Percentiles rank a stretch among this genome's conserved stretches.
phyloP scores from a whole-genome alignment of 1,140 invertebrate genomes.

The Drosophila lini region DNA sequence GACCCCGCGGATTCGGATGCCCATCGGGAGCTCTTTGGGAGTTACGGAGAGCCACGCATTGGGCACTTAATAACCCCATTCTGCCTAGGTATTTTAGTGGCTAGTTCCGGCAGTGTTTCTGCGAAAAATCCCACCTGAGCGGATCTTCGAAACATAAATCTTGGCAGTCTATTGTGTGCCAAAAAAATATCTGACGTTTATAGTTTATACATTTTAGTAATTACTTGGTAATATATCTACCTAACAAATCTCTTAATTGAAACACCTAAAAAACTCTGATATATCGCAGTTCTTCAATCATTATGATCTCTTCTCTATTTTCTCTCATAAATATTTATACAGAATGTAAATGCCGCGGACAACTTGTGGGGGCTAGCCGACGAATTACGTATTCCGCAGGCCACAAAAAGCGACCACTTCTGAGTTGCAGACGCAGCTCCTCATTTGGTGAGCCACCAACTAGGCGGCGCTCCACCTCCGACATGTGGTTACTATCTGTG shows the following conservation, averaged over 20 bases:
- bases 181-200: neutral
- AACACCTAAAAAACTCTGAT: neutral
- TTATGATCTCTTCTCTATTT: slow-evolving; percentile 68
- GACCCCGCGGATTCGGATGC: slow-evolving; percentile 32
- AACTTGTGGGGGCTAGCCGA: slow-evolving; percentile 67
- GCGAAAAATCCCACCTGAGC: slow-evolving; percentile 15
- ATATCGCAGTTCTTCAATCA: slow-evolving; percentile 31
- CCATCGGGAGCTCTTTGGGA: slow-evolving; percentile 8
- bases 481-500: neutral
- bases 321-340: slow-evolving; percentile 78
- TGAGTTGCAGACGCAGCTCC: slow-evolving; percentile 44
- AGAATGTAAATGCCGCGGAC: slow-evolving; percentile 60
- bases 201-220: neutral
- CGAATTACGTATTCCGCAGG: slow-evolving; percentile 68
- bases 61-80: slow-evolving; percentile 36
- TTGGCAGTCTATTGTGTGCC: neutral
- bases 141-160: slow-evolving; percentile 1
- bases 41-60: slow-evolving; percentile 30
- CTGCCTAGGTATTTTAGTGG: slow-evolving; percentile 16
- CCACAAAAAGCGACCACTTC: slow-evolving; percentile 51
- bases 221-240: neutral
- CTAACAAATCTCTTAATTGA: neutral
- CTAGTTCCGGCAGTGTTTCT: slow-evolving; percentile 32
- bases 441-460: slow-evolving; percentile 79
- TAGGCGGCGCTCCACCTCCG: slow-evolving; percentile 60